phyloP scores from a whole-genome alignment of 2,888 invertebrate species.

The Aethes cnicana region DNA sequence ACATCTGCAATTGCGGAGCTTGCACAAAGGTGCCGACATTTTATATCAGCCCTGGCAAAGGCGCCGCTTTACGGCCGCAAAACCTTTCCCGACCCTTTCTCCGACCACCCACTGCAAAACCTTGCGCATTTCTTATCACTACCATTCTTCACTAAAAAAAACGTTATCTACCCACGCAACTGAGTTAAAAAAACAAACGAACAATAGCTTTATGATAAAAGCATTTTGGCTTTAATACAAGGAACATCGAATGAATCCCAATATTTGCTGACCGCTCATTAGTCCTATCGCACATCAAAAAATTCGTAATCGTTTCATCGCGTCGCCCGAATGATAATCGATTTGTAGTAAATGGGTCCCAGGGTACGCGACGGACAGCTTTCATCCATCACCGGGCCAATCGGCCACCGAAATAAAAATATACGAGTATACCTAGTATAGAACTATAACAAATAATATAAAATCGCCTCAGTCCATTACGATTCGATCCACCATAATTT shows the following conservation, averaged over 20 bases:
- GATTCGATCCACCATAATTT: conserved; percentile 66
- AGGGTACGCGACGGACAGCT: conserved; percentile 60
- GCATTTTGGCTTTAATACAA: conserved; percentile 27
- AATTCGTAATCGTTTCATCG: conserved; percentile 42
- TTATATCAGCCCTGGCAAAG: conserved; percentile 65
- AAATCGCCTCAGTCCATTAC: conserved; percentile 77
- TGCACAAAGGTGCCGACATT: conserved; percentile 63
- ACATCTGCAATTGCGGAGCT: conserved; percentile 55
- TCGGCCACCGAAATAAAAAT: conserved; percentile 62
- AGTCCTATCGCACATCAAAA: conserved; percentile 42
- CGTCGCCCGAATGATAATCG: conserved; percentile 44
- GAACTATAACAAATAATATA: conserved; percentile 59
- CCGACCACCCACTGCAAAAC: conserved; percentile 66
- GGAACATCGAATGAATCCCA: conserved; percentile 27
- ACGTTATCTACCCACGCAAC: conserved; percentile 30
- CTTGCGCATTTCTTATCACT: conserved; percentile 55
- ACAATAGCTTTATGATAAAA: conserved; percentile 43
- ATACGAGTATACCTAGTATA: too few relatives aligned
- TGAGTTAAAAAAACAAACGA: conserved; percentile 33
- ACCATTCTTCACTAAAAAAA: conserved; percentile 35
- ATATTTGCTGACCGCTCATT: conserved; percentile 38
- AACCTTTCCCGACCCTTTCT: conserved; percentile 47
- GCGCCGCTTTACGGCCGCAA: conserved; percentile 58
- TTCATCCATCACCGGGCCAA: conserved; percentile 74
- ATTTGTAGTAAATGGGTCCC: conserved; percentile 50